Conservation (phyloP, 1,140 invertebrate species). For the Aphelenchoides avenae region DNA sequence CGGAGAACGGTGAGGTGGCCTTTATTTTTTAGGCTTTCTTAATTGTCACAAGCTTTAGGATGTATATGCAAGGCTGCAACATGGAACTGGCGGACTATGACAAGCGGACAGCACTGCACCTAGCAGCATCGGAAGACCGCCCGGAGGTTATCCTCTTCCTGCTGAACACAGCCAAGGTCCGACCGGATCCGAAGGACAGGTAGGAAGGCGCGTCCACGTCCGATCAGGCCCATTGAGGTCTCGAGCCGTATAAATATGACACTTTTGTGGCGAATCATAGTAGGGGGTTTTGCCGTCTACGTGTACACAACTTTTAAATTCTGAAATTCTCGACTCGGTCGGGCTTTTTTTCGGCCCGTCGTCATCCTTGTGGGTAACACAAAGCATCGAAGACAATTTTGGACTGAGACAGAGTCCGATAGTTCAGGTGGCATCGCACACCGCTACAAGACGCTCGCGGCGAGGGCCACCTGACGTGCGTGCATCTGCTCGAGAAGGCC, state of each 20-base stretch:
- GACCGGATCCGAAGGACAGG: conserved; percentile 71
- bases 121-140: conserved; percentile 66
- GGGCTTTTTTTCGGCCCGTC: no score
- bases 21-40: no score
- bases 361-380: no score
- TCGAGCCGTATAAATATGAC: background rate
- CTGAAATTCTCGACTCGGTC: background rate
- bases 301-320: no score
- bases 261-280: background rate
- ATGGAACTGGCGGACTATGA: conserved; percentile 50
- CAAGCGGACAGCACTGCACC: conserved; percentile 65
- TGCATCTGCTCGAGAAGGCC: conserved; percentile 31
- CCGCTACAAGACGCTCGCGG: conserved; percentile 51
- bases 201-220: conserved; percentile 59
- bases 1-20: no score
- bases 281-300: background rate
- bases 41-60: conserved; percentile 27
- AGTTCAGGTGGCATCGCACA: conserved; percentile 50
- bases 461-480: conserved; percentile 19
- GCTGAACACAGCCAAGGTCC: conserved; percentile 65
- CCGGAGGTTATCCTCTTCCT: conserved; percentile 86
- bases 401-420: no score
- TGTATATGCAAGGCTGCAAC: conserved; percentile 44
- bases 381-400: no score
- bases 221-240: no score